Base-by-base conservation (phyloP, 1,140 invertebrate species). In the Drosophila lowei region DNA sequence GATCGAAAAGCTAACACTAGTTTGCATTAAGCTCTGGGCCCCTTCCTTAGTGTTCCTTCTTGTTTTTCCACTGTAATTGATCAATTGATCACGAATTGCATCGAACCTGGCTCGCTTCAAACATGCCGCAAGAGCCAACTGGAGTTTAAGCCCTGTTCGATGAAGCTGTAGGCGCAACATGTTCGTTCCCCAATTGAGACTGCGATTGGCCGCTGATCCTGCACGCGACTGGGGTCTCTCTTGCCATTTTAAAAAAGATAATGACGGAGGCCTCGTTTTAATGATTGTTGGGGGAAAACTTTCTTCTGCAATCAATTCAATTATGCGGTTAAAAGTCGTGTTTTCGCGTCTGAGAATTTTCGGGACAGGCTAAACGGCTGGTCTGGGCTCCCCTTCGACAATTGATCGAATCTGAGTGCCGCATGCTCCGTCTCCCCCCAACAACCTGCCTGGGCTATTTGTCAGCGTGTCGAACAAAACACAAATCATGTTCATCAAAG, bases 401-500 rank as follows among this genome's bases (percentile, higher is more conserved):
- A 54, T 18, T 28, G 65, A 66, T 55, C 65, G 23, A 41, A 68
- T 68, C 63, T 68, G 56, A 23, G 48, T 43, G 64, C 50, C 55
- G 13, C 25, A 25, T 25, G 4, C 23, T 25, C 23, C 5, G 23
- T 9, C 9, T 34, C 30, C 3, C 30, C 8, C 6, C 1, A 28
- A 0, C 30, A 3, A 2, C 30, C 25, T 41, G 44, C 34, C 57
- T 38, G 9, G 44, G 66, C 16, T 50, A 70, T 70, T 70, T 70
- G 66, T 70, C 66, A 70, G 64, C 52, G 66, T 68, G 66, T 70
- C 71, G 60, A 73, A 70, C 41, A 68, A 68, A 76, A 49, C 48
- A 70, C 65, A 74, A 79, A 79, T 81, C 67, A 83, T 81, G 78
- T 81, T 72, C 78, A 81, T 80, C 78, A 81, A 77, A 78, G 71